Evolutionary conservation across 2,888 invertebrate species (phyloP), one percentile per base, ranked within the genome.

Genomic region (Liopterus haemorrhoidalis): DNA sequence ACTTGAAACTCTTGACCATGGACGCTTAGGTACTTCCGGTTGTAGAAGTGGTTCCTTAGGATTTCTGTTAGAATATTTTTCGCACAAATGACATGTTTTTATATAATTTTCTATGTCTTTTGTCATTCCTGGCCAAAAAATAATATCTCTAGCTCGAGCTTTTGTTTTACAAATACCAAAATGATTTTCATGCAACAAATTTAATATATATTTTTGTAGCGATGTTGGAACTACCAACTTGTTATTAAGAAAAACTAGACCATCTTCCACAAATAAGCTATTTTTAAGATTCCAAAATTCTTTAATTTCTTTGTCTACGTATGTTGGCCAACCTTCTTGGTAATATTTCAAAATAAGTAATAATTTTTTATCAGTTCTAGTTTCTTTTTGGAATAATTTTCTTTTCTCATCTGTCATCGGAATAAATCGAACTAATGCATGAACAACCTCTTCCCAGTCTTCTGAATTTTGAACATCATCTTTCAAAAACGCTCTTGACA

Each of bases 121-220:
- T n/a, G 24, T 31, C 11, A 53, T 46, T 21, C 16, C 36, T 6
- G 51, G 48, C 51, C 49, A 49, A 41, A 42, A 52, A 5, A 52
- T 14, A 20, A 46, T 19, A 27, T 50, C 25, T 30, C 33, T 50
- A 15, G 48, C 45, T 19, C 32, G 32, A n/a, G 24, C 37, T 19
- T 50, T 38, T 18, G 39, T 37, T 36, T 48, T 42, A 2, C 27
- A 16, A 14, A 46, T 30, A 6, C 48, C 51, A 37, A 44, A 43
- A 38, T 51, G 49, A 27, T 41, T 33, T 27, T 49, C 40, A 46
- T 53, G 48, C n/a, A 50, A 40, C 43, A 44, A 22, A 3, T 44
- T 22, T 31, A 51, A 31, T 36, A 51, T 49, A 20, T 45, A 28
- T 8, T 24, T 11, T 24, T 37, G 33, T 15, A 49, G 19, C n/a